A percentile compares a stretch with the other conserved stretches of the same genome.
Conservation (phyloP, 2,113 vertebrate species). For the Sander vitreus region DNA sequence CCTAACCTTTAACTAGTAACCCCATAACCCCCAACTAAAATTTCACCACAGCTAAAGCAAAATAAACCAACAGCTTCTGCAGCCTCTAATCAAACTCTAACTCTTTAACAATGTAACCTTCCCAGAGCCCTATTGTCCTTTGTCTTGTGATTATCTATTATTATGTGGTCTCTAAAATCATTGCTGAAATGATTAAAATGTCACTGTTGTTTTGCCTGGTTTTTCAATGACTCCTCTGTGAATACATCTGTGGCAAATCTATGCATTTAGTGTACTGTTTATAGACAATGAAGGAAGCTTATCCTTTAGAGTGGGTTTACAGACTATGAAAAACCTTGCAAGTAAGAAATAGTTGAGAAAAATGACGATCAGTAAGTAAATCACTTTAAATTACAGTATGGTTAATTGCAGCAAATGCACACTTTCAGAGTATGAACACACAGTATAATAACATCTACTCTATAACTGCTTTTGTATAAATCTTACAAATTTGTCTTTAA, state of each 20-base stretch:
- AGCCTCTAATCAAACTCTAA: slow-evolving; percentile 78
- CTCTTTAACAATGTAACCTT: slow-evolving; percentile 77
- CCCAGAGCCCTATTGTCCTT: slow-evolving; percentile 63
- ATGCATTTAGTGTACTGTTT: background rate
- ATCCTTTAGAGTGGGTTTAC: background rate
- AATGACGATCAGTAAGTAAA: background rate
- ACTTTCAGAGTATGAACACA: background rate
- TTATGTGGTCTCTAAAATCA: slow-evolving; percentile 61
- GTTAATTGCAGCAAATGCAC: background rate
- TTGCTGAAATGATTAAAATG: slow-evolving; percentile 49
- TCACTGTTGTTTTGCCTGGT: slow-evolving; percentile 81
- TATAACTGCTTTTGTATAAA: background rate
- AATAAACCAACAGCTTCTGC: slow-evolving; percentile 74
- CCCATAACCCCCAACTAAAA: slow-evolving; percentile 72
- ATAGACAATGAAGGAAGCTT: background rate
- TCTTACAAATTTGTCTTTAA: background rate
- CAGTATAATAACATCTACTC: background rate
- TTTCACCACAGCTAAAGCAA: slow-evolving; percentile 74
- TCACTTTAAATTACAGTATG: background rate
- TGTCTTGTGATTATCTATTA: slow-evolving; percentile 71
- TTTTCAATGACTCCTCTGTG: slow-evolving; percentile 53
- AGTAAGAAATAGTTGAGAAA: background rate
- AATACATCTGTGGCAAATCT: background rate
- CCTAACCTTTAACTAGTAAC: slow-evolving; percentile 80
- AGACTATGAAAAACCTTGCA: background rate